These are phyloP conservation scores for Paracanthobrama guichenoti DNA, from an alignment of 2,113 vertebrate genomes.

Conservation along the genomic window DNA sequence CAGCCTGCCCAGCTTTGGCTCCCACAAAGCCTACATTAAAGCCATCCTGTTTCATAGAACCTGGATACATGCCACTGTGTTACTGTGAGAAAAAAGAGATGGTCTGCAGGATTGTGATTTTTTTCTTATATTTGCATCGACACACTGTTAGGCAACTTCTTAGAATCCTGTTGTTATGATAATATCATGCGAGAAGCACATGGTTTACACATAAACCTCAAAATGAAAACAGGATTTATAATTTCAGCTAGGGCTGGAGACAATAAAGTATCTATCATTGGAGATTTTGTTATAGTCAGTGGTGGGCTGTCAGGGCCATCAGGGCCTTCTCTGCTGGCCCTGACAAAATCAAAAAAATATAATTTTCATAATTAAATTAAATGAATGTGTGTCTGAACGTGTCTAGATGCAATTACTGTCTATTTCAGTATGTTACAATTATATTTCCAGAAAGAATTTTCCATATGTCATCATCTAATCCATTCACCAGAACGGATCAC, in stretches of 20 bases:
- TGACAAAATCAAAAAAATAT: too few species aligned
- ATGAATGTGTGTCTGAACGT: too few species aligned
- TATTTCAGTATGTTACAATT: too few species aligned
- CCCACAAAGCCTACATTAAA: constrained; percentile 23
- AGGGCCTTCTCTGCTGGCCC: too few species aligned
- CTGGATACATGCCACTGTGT: neutral
- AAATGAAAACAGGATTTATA: neutral
- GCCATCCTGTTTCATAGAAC: neutral
- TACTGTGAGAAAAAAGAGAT: neutral
- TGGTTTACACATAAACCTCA: constrained; percentile 24
- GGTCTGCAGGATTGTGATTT: constrained; percentile 12
- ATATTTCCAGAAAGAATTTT: too few species aligned
- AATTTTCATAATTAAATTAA: too few species aligned
- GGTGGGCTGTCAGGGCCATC: too few species aligned
- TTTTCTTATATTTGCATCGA: neutral
- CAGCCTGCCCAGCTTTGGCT: neutral
- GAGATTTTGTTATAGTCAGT: too few species aligned
- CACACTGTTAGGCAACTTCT: neutral
- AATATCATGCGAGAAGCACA: neutral
- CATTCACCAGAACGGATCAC: too few species aligned
- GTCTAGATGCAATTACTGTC: too few species aligned
- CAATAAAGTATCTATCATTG: too few species aligned
- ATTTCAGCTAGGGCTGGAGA: neutral
- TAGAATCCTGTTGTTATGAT: neutral
- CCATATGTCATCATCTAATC: too few species aligned